Conservation (phyloP, 2,888 invertebrate genomes). For the Lissonota sp. region DNA sequence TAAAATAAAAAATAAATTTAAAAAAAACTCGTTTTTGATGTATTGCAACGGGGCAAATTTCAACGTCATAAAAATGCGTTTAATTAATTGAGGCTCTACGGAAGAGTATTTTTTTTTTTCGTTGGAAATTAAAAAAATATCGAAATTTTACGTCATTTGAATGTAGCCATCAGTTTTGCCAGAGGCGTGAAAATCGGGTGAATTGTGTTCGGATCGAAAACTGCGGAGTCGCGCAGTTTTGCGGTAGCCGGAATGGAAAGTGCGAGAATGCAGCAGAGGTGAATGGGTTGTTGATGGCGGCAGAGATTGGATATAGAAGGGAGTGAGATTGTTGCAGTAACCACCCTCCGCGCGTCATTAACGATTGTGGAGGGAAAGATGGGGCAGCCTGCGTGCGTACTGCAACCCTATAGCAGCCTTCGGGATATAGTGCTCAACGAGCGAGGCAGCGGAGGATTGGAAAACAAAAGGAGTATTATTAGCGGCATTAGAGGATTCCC, state of each 20-base stretch:
- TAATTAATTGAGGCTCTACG: too few relatives aligned
- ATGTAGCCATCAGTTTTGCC: too few relatives aligned
- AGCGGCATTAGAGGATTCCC: constrained; percentile 75
- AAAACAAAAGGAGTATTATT: constrained; percentile 77
- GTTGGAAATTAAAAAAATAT: background rate
- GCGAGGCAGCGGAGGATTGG: background rate
- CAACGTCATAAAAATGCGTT: too few relatives aligned
- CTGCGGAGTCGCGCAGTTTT: constrained; percentile 56
- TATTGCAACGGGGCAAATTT: too few relatives aligned
- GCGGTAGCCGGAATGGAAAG: constrained; percentile 24
- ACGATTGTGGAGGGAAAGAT: constrained; percentile 22
- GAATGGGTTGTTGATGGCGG: constrained; percentile 51
- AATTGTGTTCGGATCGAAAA: constrained; percentile 39
- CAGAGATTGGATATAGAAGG: background rate
- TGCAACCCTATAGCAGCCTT: constrained; percentile 38
- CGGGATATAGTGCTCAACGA: constrained; percentile 41
- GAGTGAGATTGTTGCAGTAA: constrained; percentile 12
- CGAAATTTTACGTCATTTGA: background rate
- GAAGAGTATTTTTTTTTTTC: too few relatives aligned
- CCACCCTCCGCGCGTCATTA: constrained; percentile 48
- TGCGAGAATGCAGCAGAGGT: constrained; percentile 60
- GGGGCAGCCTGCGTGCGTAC: constrained; percentile 13
- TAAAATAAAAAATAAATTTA: too few relatives aligned
- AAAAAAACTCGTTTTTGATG: too few relatives aligned
- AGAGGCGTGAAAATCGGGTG: background rate